Base-by-base conservation (phyloP, 2,888 invertebrate species). In the Drosophila anomelani region DNA sequence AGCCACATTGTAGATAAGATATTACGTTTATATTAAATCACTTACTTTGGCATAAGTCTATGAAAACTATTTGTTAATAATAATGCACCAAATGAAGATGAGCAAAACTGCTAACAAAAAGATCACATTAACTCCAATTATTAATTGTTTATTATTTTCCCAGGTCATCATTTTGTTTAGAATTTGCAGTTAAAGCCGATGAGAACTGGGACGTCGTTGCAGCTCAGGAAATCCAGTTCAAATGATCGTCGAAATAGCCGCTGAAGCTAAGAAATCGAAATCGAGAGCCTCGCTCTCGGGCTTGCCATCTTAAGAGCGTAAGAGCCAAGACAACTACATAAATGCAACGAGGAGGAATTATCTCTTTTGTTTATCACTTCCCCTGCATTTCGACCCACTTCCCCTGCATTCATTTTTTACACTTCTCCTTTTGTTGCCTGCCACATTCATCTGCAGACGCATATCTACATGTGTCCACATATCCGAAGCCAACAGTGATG, bases 331-430 rank as follows among this genome's bases (percentile, higher is more conserved):
- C 34, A 32, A 32, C 29, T 12, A 26, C 26, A 26, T 26, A 32
- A 17, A 17, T 17, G 47, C 12, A 49, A 34, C 20, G 34, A 51
- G 4, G 51, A 32, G 17, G 20, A 34, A 17, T 20, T 51, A 8
- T 51, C 34, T 53, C 10, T 51, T 51, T 49, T 17, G 17, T 17
- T 23, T 53, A 5, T 34, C 15, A 5, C 32, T n/a, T n/a, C n/a
- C n/a, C n/a, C n/a, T n/a, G n/a, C 84, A 88, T 85, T 85, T 68
- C 63, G 23, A 47, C 47, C 43, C 63, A 55, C 75, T 43, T 49
- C 71, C 46, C 49, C 51, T 47, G 44, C 62, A 39, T 61, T 73
- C 53, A 23, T 63, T 60, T 76, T 67, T 67, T 61, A 38, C 55
- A 46, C 58, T 41, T 43, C 39, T 55, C 29, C 58, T 29, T 73